These are phyloP conservation scores for Iguana delicatissima DNA, from an alignment of 2,797 vertebrate species.

Conservation along the genomic window DNA sequence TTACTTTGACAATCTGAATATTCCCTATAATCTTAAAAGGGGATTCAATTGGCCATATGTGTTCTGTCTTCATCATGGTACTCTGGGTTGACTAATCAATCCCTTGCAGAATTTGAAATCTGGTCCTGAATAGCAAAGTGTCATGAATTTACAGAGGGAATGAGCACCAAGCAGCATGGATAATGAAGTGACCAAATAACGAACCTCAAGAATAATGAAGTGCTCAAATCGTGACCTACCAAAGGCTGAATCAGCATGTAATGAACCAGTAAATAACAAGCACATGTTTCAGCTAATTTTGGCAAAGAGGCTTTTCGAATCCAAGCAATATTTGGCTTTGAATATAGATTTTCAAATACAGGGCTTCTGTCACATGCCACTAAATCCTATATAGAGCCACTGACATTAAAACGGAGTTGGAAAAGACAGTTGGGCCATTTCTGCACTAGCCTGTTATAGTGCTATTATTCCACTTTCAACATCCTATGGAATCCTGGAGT, in stretches of 20 bases:
- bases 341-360: neutral
- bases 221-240: constrained; percentile 29
- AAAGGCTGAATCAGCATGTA: constrained; percentile 27
- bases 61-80: neutral
- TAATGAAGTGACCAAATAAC: constrained; percentile 47
- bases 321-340: neutral
- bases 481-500: no score
- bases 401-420: neutral
- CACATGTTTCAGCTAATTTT: constrained; percentile 22
- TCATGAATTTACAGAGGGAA: constrained; percentile 6
- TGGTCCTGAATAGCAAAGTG: constrained; percentile 19
- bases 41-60: neutral
- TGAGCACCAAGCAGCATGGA: constrained; percentile 22
- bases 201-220: constrained; percentile 41
- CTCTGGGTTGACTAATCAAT: constrained; percentile 30
- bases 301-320: constrained; percentile 5
- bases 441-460: no score
- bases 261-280: constrained; percentile 33
- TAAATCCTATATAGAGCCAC: neutral
- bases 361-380: neutral
- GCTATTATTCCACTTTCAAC: no score
- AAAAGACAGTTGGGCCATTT: neutral
- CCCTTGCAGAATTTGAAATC: constrained; percentile 26
- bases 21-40: neutral
- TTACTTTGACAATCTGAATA: neutral